Conservation (phyloP, 2,888 invertebrate species). For the Drymonia ruficornis region DNA sequence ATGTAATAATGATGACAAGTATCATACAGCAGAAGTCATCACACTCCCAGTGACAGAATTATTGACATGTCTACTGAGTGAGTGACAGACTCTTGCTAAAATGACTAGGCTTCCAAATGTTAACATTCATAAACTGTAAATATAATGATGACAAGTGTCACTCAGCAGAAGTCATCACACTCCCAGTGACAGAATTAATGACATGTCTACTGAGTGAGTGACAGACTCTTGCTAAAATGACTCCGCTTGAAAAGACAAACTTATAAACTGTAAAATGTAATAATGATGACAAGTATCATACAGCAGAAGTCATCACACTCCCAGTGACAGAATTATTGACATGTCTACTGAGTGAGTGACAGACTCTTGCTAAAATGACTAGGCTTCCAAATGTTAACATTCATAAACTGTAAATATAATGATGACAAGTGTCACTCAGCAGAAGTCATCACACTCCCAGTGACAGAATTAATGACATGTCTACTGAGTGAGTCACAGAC, state of each 20-base stretch:
- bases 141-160: too few relatives aligned
- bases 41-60: conserved; percentile 45
- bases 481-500: conserved; percentile 23
- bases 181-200: conserved; percentile 44
- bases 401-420: too few relatives aligned
- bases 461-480: conserved; percentile 25
- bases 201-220: conserved; percentile 37
- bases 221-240: conserved; percentile 13
- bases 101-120: too few relatives aligned
- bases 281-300: too few relatives aligned
- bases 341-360: conserved; percentile 35
- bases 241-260: too few relatives aligned
- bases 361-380: conserved; percentile 9
- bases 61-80: conserved; percentile 38
- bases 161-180: conserved; percentile 30
- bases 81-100: conserved; percentile 18
- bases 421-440: neutral
- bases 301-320: conserved; percentile 34
- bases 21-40: conserved; percentile 24
- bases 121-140: too few relatives aligned
- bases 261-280: too few relatives aligned
- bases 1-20: conserved; percentile 2
- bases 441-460: conserved; percentile 26
- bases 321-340: conserved; percentile 45
- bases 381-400: too few relatives aligned